Percentiles rank a stretch among this genome's conserved stretches.
These are phyloP conservation scores for Leucozona laternaria DNA, from an alignment of 2,888 invertebrate genomes.

Conservation along the genomic window DNA sequence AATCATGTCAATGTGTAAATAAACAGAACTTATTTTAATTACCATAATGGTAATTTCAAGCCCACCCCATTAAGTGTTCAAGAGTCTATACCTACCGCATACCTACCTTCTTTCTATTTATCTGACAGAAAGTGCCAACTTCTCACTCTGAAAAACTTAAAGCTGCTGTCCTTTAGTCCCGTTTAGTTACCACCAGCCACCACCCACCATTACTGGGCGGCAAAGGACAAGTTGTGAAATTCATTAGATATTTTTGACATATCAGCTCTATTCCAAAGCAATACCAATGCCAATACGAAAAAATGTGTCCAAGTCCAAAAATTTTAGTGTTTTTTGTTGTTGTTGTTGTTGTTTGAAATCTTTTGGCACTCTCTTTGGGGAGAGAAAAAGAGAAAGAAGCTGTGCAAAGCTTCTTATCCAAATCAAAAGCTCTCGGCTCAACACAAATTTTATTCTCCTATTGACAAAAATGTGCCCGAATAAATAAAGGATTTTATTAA, in stretches of 20 bases:
- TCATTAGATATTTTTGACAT: slow-evolving; percentile 64
- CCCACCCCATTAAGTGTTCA: slow-evolving; percentile 42
- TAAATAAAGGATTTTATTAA: slow-evolving; percentile 29
- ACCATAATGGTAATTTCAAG: slow-evolving; percentile 41
- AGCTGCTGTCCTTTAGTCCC: slow-evolving; percentile 7
- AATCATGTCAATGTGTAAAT: slow-evolving; percentile 71
- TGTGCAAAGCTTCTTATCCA: slow-evolving; percentile 12
- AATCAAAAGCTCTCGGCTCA: background rate
- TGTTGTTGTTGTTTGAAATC: background rate
- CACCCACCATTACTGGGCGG: no score
- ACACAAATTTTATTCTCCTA: slow-evolving; percentile 3
- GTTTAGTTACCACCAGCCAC: background rate
- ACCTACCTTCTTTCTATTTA: background rate
- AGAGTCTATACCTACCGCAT: background rate
- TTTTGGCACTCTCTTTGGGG: background rate
- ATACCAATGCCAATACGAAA: slow-evolving; percentile 10
- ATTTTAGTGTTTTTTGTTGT: background rate
- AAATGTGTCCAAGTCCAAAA: slow-evolving; percentile 25
- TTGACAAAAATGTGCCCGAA: slow-evolving; percentile 21
- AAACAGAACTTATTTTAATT: slow-evolving; percentile 71
- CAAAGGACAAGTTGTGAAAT: slow-evolving; percentile 40
- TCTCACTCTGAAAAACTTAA: slow-evolving; percentile 13
- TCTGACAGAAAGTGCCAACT: slow-evolving; percentile 6
- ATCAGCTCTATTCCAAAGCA: slow-evolving; percentile 30
- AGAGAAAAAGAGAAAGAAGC: slow-evolving; percentile 6